Percentiles rank a stretch among this genome's conserved stretches.
Evolutionary conservation across 2,888 invertebrate genomes (phyloP).

Genomic region (Drosophila borborema): DNA sequence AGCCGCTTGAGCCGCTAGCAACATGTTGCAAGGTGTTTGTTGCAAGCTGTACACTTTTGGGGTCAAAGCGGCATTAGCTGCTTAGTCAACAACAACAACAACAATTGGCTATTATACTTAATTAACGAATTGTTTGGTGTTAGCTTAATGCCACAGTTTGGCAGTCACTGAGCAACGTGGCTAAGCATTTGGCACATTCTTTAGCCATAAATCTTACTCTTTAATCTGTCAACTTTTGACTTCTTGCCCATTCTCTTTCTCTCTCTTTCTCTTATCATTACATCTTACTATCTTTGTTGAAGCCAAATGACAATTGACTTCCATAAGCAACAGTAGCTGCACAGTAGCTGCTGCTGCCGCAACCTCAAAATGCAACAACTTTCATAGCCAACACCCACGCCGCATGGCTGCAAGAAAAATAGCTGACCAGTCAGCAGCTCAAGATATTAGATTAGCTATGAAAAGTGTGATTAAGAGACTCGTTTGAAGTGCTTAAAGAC

Average conservation of each 20-base stretch:
- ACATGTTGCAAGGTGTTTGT: constrained; percentile 41
- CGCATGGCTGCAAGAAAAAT: constrained; percentile 10
- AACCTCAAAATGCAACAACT: constrained; percentile 31
- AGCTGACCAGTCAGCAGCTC: constrained; percentile 42
- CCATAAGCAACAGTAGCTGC: constrained; percentile 25
- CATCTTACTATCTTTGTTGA: constrained; percentile 32
- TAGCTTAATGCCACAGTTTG: constrained; percentile 37
- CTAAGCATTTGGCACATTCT: constrained; percentile 4
- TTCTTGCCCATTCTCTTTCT: neutral
- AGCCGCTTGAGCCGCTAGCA: constrained; percentile 28
- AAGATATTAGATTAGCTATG: constrained; percentile 47
- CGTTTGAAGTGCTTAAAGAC: constrained; percentile 4
- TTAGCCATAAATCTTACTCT: constrained; percentile 30
- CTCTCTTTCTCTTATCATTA: constrained; percentile 30
- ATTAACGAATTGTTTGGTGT: constrained; percentile 46
- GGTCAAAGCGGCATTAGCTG: constrained; percentile 22
- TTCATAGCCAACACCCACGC: constrained; percentile 61
- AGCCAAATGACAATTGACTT: constrained; percentile 47
- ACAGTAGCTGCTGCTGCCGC: constrained; percentile 22
- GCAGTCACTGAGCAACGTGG: constrained; percentile 21
- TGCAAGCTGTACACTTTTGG: constrained; percentile 34
- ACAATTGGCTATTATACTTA: constrained; percentile 36
- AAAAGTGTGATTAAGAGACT: constrained; percentile 36
- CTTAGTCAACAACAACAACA: constrained; percentile 15
- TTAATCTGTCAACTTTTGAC: constrained; percentile 31